phyloP scores from a whole-genome alignment of 2,113 vertebrate genomes.

The Brevimyrus niger region DNA sequence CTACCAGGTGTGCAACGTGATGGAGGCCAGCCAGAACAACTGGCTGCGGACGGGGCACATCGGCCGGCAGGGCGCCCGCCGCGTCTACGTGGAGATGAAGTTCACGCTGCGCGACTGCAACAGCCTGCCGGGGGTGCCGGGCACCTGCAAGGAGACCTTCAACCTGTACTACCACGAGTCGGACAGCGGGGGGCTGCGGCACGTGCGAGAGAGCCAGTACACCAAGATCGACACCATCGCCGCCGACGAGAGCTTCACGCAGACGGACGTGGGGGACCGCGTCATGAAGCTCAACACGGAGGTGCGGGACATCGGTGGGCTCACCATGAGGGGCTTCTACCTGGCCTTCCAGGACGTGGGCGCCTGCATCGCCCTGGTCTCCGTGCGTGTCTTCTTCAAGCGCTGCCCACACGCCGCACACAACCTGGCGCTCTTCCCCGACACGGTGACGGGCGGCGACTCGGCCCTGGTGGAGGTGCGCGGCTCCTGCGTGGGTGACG shows the following conservation, averaged over 20 bases:
- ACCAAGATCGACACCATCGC: conserved; percentile 22
- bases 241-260: conserved; percentile 19
- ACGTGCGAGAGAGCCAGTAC: conserved; percentile 16
- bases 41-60: conserved; percentile 98
- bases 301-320: conserved; percentile 86
- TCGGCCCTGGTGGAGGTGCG: conserved; percentile 90
- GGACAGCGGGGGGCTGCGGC: not conserved
- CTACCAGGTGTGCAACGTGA: conserved; percentile 91
- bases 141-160: conserved; percentile 98
- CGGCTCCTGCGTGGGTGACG: conserved; percentile 84
- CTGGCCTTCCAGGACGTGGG: conserved; percentile 96
- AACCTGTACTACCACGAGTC: conserved; percentile 98
- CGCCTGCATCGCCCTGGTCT: conserved; percentile 94
- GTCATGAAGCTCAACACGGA: conserved; percentile 99
- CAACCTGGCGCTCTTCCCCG: conserved; percentile 90
- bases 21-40: conserved; percentile 94
- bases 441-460: conserved; percentile 94
- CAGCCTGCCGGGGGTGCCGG: conserved; percentile 92
- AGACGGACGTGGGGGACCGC: conserved; percentile 88
- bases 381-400: conserved; percentile 95
- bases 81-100: conserved; percentile 95
- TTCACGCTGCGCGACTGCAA: conserved; percentile 97
- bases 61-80: conserved; percentile 85
- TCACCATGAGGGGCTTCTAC: conserved; percentile 88
- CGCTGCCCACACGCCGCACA: conserved; percentile 92